Percentiles rank a stretch among this genome's conserved stretches.
These are phyloP conservation scores for Ruditapes philippinarum DNA, from an alignment of 1,140 invertebrate genomes.

Conservation along the genomic window DNA sequence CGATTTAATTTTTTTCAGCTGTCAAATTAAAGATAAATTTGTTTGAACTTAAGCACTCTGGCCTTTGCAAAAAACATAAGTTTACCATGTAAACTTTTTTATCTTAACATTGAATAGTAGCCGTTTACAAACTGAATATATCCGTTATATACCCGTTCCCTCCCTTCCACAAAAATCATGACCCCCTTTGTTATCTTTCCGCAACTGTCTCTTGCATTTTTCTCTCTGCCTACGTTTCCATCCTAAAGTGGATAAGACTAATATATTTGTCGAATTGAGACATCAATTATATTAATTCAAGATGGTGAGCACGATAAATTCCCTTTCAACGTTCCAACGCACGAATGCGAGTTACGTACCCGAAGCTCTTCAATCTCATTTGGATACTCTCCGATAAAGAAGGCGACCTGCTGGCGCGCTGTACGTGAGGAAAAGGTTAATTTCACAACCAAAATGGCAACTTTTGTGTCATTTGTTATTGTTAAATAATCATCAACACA, in stretches of 20 bases:
- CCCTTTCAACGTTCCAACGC: constrained; percentile 58
- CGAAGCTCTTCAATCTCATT: constrained; percentile 42
- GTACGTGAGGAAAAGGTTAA: constrained; percentile 65
- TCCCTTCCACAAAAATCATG: neutral
- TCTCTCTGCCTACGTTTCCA: constrained; percentile 17
- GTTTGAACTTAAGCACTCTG: too few relatives aligned
- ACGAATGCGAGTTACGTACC: constrained; percentile 36
- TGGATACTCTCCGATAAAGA: constrained; percentile 59
- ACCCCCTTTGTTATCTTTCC: constrained; percentile 40
- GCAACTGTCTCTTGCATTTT: constrained; percentile 53
- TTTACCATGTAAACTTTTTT: too few relatives aligned
- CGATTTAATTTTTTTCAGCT: too few relatives aligned
- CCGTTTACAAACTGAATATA: neutral
- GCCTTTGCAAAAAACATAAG: too few relatives aligned
- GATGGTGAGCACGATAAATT: constrained; percentile 50
- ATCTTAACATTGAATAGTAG: too few relatives aligned
- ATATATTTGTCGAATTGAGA: constrained; percentile 58
- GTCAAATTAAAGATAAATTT: too few relatives aligned
- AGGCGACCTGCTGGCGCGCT: constrained; percentile 50
- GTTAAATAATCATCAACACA: constrained; percentile 58
- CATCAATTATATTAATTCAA: constrained; percentile 61
- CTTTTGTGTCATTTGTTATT: constrained; percentile 65
- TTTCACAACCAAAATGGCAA: constrained; percentile 64
- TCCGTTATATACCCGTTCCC: neutral
- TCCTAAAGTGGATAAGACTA: neutral